Percentiles rank a stretch among this genome's conserved stretches.
Conservation (phyloP, 2,888 invertebrate genomes). For the Apamea monoglypha region DNA sequence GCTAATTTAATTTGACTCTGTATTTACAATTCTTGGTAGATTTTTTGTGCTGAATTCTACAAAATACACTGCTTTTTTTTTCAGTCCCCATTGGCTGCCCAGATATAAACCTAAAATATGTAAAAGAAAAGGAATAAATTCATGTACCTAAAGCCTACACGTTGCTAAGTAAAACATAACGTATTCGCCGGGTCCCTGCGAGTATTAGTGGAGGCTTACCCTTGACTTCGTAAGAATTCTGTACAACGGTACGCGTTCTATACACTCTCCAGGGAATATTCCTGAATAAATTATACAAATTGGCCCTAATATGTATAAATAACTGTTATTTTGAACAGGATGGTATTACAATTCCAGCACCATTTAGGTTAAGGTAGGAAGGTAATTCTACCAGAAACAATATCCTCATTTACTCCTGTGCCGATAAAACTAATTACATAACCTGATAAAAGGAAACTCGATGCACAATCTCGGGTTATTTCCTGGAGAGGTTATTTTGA, state of each 20-base stretch:
- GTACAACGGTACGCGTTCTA: slow-evolving; percentile 28
- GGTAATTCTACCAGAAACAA: slow-evolving; percentile 14
- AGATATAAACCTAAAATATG: slow-evolving; percentile 2
- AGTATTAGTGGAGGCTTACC: slow-evolving; percentile 23
- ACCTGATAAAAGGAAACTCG: slow-evolving; percentile 28
- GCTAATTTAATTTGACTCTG: no score
- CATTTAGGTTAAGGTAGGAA: not conserved
- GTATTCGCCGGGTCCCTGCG: slow-evolving; percentile 26
- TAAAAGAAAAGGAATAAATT: slow-evolving; percentile 28
- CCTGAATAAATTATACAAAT: slow-evolving; percentile 45
- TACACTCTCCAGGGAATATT: slow-evolving; percentile 36
- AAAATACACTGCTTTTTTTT: not conserved
- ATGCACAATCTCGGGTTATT: slow-evolving; percentile 34
- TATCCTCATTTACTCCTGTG: slow-evolving; percentile 10
- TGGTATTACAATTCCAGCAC: slow-evolving; percentile 5
- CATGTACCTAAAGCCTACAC: not conserved
- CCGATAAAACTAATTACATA: slow-evolving; percentile 47
- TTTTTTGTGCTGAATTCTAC: not conserved
- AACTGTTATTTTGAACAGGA: slow-evolving; percentile 1
- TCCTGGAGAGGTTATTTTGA: slow-evolving; percentile 13
- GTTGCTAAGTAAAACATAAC: slow-evolving; percentile 32
- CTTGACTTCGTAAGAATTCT: slow-evolving; percentile 37
- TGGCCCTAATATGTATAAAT: slow-evolving; percentile 32
- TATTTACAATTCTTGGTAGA: not conserved
- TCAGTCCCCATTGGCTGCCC: not conserved